Base-by-base conservation (phyloP, 2,797 vertebrate genomes). In the Margarornis squamiger region DNA sequence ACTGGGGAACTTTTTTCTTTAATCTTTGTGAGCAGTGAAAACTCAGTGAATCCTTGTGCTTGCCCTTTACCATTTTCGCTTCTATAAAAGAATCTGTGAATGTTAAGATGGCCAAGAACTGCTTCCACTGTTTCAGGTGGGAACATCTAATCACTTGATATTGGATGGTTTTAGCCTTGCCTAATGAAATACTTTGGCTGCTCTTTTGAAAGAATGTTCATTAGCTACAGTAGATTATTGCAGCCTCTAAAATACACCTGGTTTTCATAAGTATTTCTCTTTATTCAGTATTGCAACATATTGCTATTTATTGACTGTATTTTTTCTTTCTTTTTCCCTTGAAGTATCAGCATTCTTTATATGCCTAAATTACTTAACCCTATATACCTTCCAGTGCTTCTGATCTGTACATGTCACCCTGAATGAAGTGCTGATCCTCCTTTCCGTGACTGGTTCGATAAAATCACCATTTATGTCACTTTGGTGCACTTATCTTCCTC, bases 261-360 rank as follows among this genome's bases (percentile, higher is more conserved):
- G 32, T 51, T 57, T 23, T 76, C 30, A 2, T 52, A 77, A 75
- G 52, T 59, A 39, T 67, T 92, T 91, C 45, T 88, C 21, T 16
- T 52, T 63, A 48, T 73, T 73, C 80, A 32, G 29, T 78, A 84
- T 93, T 94, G 61, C 90, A 88, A 83, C 29, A 46, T 43, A 41
- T 57, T 61, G 48, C n/a, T 85, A 36, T 41, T 86, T 75, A 54
- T 67, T 41, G 38, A 77, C 83, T 59, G 63, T 82, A 48, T 58
- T 77, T 75, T 45, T 91, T 92, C 5, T 86, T 36, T 39, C 16
- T 41, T 87, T 77, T 82, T 34, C 41, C 36, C 22, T 38, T 26
- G 13, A 84, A 78, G n/a, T 72, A 86, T 87, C 88, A 93, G 10
- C 51, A 66, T 78, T 94, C 51, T 96, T 95, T 93, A 38, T 48